Base-by-base conservation (phyloP, 2,888 invertebrate genomes). In the Zaprionus lineosus region DNA sequence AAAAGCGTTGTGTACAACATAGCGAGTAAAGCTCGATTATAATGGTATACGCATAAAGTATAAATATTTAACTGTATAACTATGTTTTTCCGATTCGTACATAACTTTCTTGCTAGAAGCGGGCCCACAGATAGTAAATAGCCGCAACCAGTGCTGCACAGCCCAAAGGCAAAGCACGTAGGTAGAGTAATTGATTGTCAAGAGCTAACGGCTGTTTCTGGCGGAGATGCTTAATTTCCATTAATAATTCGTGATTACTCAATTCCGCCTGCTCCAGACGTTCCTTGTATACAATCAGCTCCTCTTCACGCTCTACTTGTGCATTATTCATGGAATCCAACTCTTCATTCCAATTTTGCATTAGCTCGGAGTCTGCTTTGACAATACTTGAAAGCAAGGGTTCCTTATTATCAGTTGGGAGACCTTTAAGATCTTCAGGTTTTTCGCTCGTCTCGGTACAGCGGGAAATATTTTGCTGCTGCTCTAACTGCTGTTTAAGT, bases 221-320 rank as follows among this genome's bases (percentile, higher is more conserved):
- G 52, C 84, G 81, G 4, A 90, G 58, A 24, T 77, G 68, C 8
- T 76, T 74, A 33, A 90, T 86, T 73, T 89, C 87, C 14, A 84
- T 81, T 55, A 88, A 88, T 16, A 90, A 61, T 48, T 84, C 69
- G 1, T 88, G 53, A 79, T 89, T 90, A 58, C 85, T 86, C 5
- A 60, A 77, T 57, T 86, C 88, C 7, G 88, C 77, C 51, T 83
- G 60, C 28, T 89, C 89, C 60, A 89, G 79, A 37, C 87, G 86
- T 55, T 90, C 90, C 72, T 90, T 90, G 69, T 88, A 90, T 26
- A 87, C 75, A 36, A 90, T 86, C 3, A 90, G 62, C 53, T 90
- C 90, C 58, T 90, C 90, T 51, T 90, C 90, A 0, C 82, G 84
- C 67, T 88, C 82, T 28, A 89, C 64, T 16, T 82, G 76, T 12